Evolutionary conservation across 2,888 invertebrate genomes (phyloP), one percentile per base, ranked within the genome.

Genomic region (Lordiphosa fenestrarum): DNA sequence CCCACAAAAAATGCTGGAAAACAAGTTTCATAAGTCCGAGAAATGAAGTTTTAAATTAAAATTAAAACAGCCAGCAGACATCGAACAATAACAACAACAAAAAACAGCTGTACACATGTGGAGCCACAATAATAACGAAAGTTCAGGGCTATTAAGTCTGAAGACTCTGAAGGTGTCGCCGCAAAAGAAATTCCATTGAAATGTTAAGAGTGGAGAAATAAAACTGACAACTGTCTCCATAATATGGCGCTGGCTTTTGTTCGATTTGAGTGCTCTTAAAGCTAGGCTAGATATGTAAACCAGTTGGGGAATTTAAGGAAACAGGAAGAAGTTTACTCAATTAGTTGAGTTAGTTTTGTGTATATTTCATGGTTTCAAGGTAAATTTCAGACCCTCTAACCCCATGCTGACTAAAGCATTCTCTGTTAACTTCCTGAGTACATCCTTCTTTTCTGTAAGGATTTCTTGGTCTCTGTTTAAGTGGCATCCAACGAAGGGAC

Each of bases 31-130:
- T 73, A 57, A 48, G 57, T 55, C 63, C 39, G 56, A 72, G 33
- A 44, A 72, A 62, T 71, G 42, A 74, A 74, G 68, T 74, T 74
- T 73, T 65, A 67, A 71, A 68, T 68, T 58, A 60, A 69, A 68
- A 71, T 74, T 67, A 73, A 56, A 21, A 50, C 46, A 66, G 23
- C 48, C 37, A 38, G 15, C 38, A 49, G 48, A 48, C 37, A 48
- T 41, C 12, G 13, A 25, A 35, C 15, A 35, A 23, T 21, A 46
- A 53, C 15, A 47, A 47, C 53, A 25, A 53, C 30, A 30, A 30
- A 23, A 13, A 51, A 40, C 52, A 42, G 52, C 52, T 52, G 52
- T 52, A 36, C 52, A 52, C 52, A 52, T 52, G 51, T 35, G 19
- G 51, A 52, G 35, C 41, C 37, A 23, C 15, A 23, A 23, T 21